Evolutionary conservation across 2,888 invertebrate genomes (phyloP).

Genomic region (Ormyrus thymus): DNA sequence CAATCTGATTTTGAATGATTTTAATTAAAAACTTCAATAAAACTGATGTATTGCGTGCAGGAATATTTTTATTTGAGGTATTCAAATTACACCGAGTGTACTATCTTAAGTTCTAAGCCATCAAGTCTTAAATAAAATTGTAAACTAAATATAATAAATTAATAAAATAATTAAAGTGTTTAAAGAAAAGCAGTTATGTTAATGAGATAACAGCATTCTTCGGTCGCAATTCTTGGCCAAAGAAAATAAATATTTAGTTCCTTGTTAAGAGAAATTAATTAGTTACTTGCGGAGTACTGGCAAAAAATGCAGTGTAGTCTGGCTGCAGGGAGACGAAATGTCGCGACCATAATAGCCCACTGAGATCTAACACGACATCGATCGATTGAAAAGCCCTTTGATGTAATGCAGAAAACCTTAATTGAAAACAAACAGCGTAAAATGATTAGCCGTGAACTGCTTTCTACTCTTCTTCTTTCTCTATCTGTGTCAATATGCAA

Average conservation of each 20-base stretch:
- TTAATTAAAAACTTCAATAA: no score
- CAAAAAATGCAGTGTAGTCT: constrained; percentile 7
- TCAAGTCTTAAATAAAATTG: background rate
- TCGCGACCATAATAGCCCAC: constrained; percentile 53
- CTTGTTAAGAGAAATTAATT: constrained; percentile 42
- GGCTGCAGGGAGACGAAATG: constrained; percentile 11
- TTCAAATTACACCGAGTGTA: no score
- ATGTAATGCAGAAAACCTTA: constrained; percentile 57
- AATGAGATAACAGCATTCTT: constrained; percentile 13
- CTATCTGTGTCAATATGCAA: background rate
- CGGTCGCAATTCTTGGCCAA: background rate
- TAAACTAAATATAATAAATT: constrained; percentile 1
- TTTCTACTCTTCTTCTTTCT: background rate
- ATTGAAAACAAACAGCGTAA: constrained; percentile 61
- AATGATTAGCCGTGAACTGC: constrained; percentile 49
- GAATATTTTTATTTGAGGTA: no score
- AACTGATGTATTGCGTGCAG: no score
- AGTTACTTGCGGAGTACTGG: constrained; percentile 5
- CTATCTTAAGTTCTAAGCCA: background rate
- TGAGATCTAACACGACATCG: constrained; percentile 60
- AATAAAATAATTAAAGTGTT: constrained; percentile 6
- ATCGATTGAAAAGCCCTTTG: constrained; percentile 53
- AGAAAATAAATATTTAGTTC: background rate
- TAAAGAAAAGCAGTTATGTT: constrained; percentile 3
- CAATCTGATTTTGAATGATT: no score